phyloP scores from a whole-genome alignment of 1,140 invertebrate genomes.

The Ips nitidus region DNA sequence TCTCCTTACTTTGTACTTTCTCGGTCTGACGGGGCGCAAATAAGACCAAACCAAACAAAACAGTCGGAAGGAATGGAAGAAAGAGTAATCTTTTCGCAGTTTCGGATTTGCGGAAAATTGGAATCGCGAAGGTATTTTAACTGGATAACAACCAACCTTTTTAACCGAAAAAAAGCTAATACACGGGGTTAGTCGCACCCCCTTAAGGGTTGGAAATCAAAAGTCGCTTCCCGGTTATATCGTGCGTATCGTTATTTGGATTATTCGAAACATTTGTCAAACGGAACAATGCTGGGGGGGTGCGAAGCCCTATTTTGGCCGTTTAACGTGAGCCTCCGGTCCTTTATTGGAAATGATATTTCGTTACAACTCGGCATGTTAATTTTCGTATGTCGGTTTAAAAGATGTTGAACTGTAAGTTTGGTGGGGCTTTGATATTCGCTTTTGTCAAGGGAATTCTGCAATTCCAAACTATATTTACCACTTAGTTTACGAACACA shows the following conservation, averaged over 20 bases:
- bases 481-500: too few relatives aligned
- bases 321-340: slow-evolving; percentile 16
- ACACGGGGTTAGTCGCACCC: background rate
- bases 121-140: slow-evolving; percentile 18
- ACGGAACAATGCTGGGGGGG: slow-evolving; percentile 17
- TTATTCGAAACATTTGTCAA: slow-evolving; percentile 35
- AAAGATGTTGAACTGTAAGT: too few relatives aligned
- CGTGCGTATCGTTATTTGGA: slow-evolving; percentile 32
- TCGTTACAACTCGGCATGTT: background rate
- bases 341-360: slow-evolving; percentile 23
- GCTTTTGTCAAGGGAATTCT: too few relatives aligned
- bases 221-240: slow-evolving; percentile 26
- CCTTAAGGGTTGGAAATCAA: slow-evolving; percentile 17
- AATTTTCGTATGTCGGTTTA: too few relatives aligned
- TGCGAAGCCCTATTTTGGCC: slow-evolving; percentile 13
- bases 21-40: slow-evolving; percentile 13
- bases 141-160: slow-evolving; percentile 3
- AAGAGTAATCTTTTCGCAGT: slow-evolving; percentile 21
- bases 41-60: slow-evolving; percentile 16
- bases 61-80: slow-evolving; percentile 6
- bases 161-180: background rate
- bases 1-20: slow-evolving; percentile 20
- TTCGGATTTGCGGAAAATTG: slow-evolving; percentile 21
- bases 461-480: too few relatives aligned
- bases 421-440: too few relatives aligned